Conservation (phyloP, 1,140 invertebrate genomes). For the Lethrus apterus region DNA sequence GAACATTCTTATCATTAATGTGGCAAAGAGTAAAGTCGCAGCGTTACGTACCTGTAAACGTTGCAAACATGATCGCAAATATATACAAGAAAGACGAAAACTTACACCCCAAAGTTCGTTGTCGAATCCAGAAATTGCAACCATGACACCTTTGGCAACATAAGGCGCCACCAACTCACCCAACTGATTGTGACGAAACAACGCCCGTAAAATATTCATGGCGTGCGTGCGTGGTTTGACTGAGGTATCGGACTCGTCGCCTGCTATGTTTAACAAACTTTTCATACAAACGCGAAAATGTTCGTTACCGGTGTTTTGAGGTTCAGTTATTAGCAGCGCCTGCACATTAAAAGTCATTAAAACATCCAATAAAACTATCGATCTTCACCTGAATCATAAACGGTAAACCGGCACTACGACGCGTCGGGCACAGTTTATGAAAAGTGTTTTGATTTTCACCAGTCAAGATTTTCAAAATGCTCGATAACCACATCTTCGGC, state of each 20-base stretch:
- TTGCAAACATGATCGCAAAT: conserved; percentile 11
- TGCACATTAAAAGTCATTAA: conserved; percentile 81
- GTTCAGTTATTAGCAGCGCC: conserved; percentile 66
- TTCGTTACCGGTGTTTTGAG: conserved; percentile 42
- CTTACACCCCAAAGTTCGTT: conserved; percentile 71
- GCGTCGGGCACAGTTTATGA: conserved; percentile 64
- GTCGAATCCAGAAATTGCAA: conserved; percentile 68
- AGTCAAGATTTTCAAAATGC: conserved; percentile 36
- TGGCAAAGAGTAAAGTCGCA: conserved; percentile 74
- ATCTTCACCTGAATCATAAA: conserved; percentile 76
- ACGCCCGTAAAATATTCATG: conserved; percentile 75
- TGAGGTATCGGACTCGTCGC: conserved; percentile 13
- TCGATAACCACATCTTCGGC: conserved; percentile 55
- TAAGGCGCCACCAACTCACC: conserved; percentile 65
- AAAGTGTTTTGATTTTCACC: conserved; percentile 23
- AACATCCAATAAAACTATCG: too few species aligned
- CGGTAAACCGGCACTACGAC: conserved; percentile 85
- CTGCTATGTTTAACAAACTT: conserved; percentile 47
- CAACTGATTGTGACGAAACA: conserved; percentile 70
- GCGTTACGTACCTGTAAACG: conserved; percentile 76
- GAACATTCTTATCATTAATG: conserved; percentile 83
- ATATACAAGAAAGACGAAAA: conserved; percentile 22
- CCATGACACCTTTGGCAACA: conserved; percentile 62
- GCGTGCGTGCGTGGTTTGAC: conserved; percentile 63
- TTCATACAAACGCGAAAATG: conserved; percentile 57